Evolutionary conservation across 2,888 invertebrate genomes (phyloP).

Genomic region (Cyclophora albipunctata): DNA sequence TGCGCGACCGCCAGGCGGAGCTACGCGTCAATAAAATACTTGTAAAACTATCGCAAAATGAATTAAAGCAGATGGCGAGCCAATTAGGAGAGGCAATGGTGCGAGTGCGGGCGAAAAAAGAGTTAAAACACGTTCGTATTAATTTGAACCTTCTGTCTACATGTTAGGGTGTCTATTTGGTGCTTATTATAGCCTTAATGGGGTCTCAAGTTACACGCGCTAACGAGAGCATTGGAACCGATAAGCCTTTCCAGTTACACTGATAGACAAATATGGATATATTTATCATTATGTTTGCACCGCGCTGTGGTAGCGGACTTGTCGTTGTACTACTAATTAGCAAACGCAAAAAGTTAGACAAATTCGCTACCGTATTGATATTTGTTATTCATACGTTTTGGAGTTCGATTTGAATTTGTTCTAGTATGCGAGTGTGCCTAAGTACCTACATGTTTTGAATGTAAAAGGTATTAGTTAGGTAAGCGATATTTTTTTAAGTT

Average conservation of each 20-base stretch:
- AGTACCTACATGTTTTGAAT: not conserved
- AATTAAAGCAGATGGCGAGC: constrained; percentile 74
- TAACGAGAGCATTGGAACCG: constrained; percentile 62
- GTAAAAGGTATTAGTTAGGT: not conserved
- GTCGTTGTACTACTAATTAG: constrained; percentile 59
- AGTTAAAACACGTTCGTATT: constrained; percentile 32
- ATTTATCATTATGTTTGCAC: constrained; percentile 69
- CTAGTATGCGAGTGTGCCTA: not conserved
- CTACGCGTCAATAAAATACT: constrained; percentile 73
- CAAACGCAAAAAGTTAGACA: constrained; percentile 35
- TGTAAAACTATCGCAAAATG: constrained; percentile 75
- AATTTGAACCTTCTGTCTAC: constrained; percentile 28
- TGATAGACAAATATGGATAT: constrained; percentile 74
- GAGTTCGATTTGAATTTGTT: not conserved
- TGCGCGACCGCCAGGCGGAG: constrained; percentile 62
- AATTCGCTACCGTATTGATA: constrained; percentile 32
- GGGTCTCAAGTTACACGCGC: constrained; percentile 65
- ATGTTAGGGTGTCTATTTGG: constrained; percentile 39
- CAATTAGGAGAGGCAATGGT: constrained; percentile 74
- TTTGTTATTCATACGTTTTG: constrained; percentile 13
- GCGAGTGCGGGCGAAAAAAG: constrained; percentile 69
- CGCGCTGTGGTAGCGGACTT: constrained; percentile 39
- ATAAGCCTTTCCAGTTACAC: constrained; percentile 64
- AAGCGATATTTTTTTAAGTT: not conserved
- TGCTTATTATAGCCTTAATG: constrained; percentile 39